These are phyloP conservation scores for Chauna torquata DNA, from an alignment of 2,113 vertebrate species.

Conservation along the genomic window DNA sequence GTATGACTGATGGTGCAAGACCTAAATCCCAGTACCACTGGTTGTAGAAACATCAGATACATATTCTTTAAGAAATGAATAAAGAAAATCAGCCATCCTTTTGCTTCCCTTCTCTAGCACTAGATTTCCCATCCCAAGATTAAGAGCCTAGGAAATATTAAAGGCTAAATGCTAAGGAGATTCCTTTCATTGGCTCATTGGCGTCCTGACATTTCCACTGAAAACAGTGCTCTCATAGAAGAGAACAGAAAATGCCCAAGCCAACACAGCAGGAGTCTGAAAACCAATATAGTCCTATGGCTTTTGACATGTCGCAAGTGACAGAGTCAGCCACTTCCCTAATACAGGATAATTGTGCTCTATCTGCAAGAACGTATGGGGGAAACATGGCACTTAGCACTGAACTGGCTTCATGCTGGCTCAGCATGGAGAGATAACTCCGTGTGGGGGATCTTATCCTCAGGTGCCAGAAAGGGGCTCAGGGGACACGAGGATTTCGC, in stretches of 20 bases:
- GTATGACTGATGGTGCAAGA: neutral
- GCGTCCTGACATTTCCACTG: neutral
- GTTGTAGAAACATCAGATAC: neutral
- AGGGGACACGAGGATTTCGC: neutral
- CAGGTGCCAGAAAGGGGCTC: neutral
- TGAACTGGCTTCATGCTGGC: conserved; percentile 40
- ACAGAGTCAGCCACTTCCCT: conserved; percentile 54
- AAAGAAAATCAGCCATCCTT: neutral
- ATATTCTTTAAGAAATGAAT: neutral
- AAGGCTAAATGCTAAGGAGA: conserved; percentile 33
- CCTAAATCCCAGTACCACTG: neutral
- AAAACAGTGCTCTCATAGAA: conserved; percentile 17
- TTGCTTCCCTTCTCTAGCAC: neutral
- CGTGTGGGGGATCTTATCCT: neutral
- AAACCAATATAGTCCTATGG: conserved; percentile 70
- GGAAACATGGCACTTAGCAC: conserved; percentile 35
- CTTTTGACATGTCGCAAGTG: conserved; percentile 45
- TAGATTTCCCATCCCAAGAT: conserved; percentile 9
- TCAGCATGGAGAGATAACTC: neutral
- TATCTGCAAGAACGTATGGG: conserved; percentile 27
- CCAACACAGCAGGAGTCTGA: conserved; percentile 67
- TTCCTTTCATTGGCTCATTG: conserved; percentile 65
- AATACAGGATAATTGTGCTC: conserved; percentile 70
- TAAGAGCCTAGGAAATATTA: conserved; percentile 48
- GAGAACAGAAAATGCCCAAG: conserved; percentile 50